These are phyloP conservation scores for Ciconia nigra DNA, from an alignment of 2,797 vertebrate genomes.

Conservation along the genomic window DNA sequence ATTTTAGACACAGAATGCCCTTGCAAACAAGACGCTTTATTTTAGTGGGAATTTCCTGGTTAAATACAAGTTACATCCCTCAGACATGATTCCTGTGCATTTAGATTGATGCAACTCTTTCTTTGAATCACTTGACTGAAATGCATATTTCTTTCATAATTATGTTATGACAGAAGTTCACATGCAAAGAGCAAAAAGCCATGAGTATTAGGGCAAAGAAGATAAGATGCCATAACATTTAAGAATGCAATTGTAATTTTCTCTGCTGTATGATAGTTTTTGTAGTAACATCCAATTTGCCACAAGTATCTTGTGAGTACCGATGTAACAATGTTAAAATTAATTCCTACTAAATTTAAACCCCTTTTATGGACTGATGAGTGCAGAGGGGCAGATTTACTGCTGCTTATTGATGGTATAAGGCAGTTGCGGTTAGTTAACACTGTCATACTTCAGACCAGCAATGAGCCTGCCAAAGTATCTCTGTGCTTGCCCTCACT, in stretches of 20 bases:
- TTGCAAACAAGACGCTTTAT: background rate
- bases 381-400: background rate
- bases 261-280: background rate
- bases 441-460: background rate
- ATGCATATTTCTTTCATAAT: constrained; percentile 9
- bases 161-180: background rate
- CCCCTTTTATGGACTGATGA: background rate
- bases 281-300: background rate
- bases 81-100: background rate
- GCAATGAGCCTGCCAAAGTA: background rate
- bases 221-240: background rate
- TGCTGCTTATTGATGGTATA: background rate
- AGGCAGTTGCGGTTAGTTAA: background rate
- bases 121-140: background rate
- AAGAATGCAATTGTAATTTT: constrained; percentile 18
- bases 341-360: background rate
- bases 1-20: background rate
- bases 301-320: background rate
- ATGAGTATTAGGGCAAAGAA: constrained; percentile 26
- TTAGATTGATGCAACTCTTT: background rate
- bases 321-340: background rate
- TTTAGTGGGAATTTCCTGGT: constrained; percentile 40
- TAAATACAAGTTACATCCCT: background rate
- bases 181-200: constrained; percentile 1
- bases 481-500: background rate